Evolutionary conservation across 2,797 vertebrate species (phyloP).

Genomic region (Myotis myotis): DNA sequence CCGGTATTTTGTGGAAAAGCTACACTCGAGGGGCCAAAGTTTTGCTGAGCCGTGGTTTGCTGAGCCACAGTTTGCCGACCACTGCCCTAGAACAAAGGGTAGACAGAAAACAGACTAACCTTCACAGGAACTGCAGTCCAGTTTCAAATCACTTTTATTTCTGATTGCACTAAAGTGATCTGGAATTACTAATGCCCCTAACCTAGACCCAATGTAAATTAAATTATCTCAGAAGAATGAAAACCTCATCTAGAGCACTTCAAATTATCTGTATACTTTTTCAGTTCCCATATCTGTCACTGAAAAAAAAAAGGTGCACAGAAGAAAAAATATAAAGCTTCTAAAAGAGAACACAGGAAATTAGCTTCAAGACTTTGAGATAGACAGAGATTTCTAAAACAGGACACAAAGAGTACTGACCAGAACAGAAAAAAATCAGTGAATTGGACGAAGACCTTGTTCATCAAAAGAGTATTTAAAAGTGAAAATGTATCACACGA

Average conservation of each 20-base stretch:
- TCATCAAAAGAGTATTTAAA: conserved; percentile 31
- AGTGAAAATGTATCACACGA: neutral
- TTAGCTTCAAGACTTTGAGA: neutral
- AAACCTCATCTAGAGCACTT: neutral
- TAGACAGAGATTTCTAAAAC: conserved; percentile 15
- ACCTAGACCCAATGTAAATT: neutral
- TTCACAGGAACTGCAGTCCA: neutral
- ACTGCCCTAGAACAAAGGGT: neutral
- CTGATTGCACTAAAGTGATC: neutral
- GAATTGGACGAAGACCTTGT: neutral
- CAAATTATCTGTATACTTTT: neutral
- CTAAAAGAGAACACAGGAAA: conserved; percentile 12
- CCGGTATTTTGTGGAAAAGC: too few species aligned
- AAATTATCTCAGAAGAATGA: conserved; percentile 3
- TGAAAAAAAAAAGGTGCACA: neutral
- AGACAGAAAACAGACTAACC: conserved; percentile 14
- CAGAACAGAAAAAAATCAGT: neutral
- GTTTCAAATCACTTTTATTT: conserved; percentile 3
- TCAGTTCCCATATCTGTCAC: neutral
- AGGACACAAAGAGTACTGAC: neutral
- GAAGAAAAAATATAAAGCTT: neutral
- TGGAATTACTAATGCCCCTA: neutral
- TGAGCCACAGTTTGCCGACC: too few species aligned
- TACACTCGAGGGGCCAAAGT: too few species aligned
- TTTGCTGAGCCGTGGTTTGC: too few species aligned